Conservation (phyloP, 2,888 invertebrate genomes). For the Yponomeuta cagnagella region DNA sequence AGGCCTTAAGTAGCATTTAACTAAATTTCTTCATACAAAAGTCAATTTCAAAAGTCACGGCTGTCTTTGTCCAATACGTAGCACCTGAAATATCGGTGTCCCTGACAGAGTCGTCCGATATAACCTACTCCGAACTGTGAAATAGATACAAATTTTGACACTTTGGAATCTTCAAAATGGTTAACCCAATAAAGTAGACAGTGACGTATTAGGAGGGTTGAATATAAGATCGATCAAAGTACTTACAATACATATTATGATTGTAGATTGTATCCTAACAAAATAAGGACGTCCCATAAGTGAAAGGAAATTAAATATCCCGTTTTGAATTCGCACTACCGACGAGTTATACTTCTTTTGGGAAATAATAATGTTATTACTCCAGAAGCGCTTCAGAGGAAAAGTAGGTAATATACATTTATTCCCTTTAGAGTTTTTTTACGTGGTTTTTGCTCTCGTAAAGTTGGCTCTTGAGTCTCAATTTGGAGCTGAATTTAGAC, state of each 20-base stretch:
- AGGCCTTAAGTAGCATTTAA: too few relatives aligned
- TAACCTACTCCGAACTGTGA: too few relatives aligned
- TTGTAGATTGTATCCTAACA: too few relatives aligned
- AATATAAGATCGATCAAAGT: too few relatives aligned
- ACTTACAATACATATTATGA: too few relatives aligned
- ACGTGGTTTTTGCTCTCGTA: not conserved
- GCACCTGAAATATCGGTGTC: too few relatives aligned
- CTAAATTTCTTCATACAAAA: not conserved
- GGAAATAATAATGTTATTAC: constrained; percentile 10
- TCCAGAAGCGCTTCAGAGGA: not conserved
- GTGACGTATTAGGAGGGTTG: too few relatives aligned
- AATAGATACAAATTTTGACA: too few relatives aligned
- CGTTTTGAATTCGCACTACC: not conserved
- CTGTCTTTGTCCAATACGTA: too few relatives aligned
- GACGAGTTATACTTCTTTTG: constrained; percentile 12
- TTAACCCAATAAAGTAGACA: too few relatives aligned
- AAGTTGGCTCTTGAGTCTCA: constrained; percentile 1
- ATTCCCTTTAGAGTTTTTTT: constrained; percentile 10
- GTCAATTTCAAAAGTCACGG: not conserved
- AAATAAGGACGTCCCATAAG: not conserved
- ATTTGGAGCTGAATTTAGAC: not conserved
- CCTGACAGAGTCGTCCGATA: too few relatives aligned
- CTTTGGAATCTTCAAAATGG: too few relatives aligned
- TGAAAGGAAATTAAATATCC: constrained; percentile 5
- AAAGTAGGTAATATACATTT: not conserved